A percentile compares a stretch with the other conserved stretches of the same genome.
These are phyloP conservation scores for Colaptes auratus DNA, from an alignment of 2,113 vertebrate genomes.

Conservation along the genomic window DNA sequence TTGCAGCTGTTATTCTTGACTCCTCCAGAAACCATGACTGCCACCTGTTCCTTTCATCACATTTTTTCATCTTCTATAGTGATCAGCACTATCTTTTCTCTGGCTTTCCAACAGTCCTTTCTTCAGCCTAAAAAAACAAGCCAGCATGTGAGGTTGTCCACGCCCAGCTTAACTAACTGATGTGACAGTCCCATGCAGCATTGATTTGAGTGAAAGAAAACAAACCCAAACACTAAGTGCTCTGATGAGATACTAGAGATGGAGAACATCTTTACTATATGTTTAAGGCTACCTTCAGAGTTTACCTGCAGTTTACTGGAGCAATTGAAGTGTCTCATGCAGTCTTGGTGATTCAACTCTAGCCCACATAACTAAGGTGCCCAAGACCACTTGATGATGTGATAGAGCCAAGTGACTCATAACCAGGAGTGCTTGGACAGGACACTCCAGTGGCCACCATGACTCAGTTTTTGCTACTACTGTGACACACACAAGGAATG, in stretches of 20 bases:
- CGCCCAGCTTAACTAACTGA: background rate
- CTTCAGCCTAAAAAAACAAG: background rate
- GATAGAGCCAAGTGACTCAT: conserved; percentile 6
- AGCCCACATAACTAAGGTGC: background rate
- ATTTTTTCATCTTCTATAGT: background rate
- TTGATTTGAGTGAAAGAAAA: background rate
- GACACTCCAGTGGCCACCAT: background rate
- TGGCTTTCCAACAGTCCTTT: background rate
- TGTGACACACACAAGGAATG: conserved; percentile 8
- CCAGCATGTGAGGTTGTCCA: background rate
- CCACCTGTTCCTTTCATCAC: background rate
- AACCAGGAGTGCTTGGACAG: background rate
- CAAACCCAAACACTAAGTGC: background rate
- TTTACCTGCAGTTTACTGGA: background rate
- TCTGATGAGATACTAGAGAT: background rate
- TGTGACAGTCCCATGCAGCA: background rate
- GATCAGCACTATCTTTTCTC: background rate
- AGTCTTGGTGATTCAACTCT: conserved; percentile 30
- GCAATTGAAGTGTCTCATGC: background rate
- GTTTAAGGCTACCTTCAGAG: background rate
- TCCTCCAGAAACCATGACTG: background rate
- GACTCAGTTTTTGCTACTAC: background rate
- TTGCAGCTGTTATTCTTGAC: background rate
- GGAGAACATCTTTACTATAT: background rate
- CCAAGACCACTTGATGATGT: background rate